Evolutionary conservation across 1,140 invertebrate species (phyloP), one percentile per base, ranked within the genome.

Genomic region (Monomorium pharaonis): DNA sequence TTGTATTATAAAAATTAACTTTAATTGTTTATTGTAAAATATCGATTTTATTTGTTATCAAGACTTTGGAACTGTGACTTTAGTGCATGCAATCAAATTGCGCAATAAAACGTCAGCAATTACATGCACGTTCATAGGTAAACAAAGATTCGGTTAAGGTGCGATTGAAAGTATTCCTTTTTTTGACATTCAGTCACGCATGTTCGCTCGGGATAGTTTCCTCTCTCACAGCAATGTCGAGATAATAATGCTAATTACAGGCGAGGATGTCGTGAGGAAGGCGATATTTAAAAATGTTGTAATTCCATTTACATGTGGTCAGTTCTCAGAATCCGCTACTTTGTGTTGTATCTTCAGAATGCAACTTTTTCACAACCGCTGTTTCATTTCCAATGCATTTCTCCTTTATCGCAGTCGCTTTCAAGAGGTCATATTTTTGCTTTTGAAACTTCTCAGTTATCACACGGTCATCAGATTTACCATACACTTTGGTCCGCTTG

Each of bases 171-270:
- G 44, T 16, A 47, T 67, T 81, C 33, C 65, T 89, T 90, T 87
- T 81, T 21, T 58, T 49, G 63, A 47, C 78, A 30, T 88, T 86
- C 81, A 92, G 92, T 92, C 92, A 92, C 91, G 90, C 91, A 92
- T 76, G 58, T 85, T 87, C 80, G 18, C 14, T 47, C n/a, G 67
- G 18, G 75, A 91, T 47, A 67, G 63, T 74, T 54, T 44, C 42
- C 78, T 67, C 30, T 69, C 67, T 14, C 24, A n/a, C 84, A 91
- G 86, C 88, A 78, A 75, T 70, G 58, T 74, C 81, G 84, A 88
- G 89, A 89, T 93, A 92, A 93, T 91, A 91, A 92, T 92, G 88
- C 91, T 92, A 93, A 93, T 92, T 92, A 91, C 90, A 80, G 84
- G 33, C 58, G 60, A 92, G 84, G 69, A 87, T 62, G 62, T 78